These are phyloP conservation scores for Anthoptus insignis DNA, from an alignment of 2,888 invertebrate species.

Conservation along the genomic window DNA sequence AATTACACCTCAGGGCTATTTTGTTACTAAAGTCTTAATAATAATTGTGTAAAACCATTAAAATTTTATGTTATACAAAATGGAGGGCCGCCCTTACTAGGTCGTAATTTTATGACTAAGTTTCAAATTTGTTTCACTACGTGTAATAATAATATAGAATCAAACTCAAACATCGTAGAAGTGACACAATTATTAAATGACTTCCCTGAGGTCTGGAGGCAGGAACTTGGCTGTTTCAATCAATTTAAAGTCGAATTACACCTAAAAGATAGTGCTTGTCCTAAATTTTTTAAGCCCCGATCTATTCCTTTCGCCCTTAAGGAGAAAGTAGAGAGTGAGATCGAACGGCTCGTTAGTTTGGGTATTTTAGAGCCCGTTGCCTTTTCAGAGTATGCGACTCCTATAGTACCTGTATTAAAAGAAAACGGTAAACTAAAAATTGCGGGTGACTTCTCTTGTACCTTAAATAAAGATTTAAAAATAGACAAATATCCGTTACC, in stretches of 20 bases:
- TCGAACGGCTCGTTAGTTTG: conserved; percentile 13
- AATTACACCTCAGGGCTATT: conserved; percentile 46
- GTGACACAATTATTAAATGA: conserved; percentile 7
- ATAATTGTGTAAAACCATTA: too few species aligned
- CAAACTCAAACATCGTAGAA: background rate
- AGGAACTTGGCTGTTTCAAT: conserved; percentile 21
- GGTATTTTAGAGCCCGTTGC: conserved; percentile 16
- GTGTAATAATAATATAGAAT: background rate
- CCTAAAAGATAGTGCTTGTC: conserved; percentile 25
- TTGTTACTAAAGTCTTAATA: conserved; percentile 19
- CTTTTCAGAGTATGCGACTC: conserved; percentile 30
- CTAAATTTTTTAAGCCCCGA: conserved; percentile 34
- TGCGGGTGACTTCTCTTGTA: conserved; percentile 50
- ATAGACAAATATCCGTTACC: conserved; percentile 53
- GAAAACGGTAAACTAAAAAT: conserved; percentile 41
- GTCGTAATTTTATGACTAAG: background rate
- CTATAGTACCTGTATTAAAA: conserved; percentile 33
- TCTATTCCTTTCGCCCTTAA: conserved; percentile 34
- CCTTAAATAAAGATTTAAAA: conserved; percentile 50
- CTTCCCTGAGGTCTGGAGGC: conserved; percentile 17
- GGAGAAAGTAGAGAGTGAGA: conserved; percentile 26
- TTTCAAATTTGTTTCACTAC: too few species aligned
- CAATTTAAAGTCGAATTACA: conserved; percentile 20
- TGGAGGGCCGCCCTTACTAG: conserved; percentile 21
- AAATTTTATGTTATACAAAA: conserved; percentile 47